Evolutionary conservation across 2,888 invertebrate species (phyloP).

Genomic region (Sceliomorpha sp.): DNA sequence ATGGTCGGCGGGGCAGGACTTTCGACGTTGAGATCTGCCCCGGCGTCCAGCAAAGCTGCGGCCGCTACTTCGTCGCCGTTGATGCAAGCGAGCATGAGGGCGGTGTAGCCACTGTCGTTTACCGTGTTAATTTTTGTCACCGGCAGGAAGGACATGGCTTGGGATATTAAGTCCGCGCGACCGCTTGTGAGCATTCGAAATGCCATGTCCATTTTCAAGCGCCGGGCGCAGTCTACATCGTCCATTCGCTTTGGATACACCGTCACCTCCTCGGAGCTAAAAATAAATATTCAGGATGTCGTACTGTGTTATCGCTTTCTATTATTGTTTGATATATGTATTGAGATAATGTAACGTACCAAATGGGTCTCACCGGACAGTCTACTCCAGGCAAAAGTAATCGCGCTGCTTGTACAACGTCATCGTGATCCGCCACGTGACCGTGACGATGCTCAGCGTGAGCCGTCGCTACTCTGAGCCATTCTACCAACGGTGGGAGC

Average conservation of each 20-base stretch:
- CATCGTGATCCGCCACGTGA: constrained; percentile 89
- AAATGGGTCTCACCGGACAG: constrained; percentile 90
- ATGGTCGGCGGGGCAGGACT: constrained; percentile 83
- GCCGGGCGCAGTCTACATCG: constrained; percentile 83
- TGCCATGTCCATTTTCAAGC: constrained; percentile 87
- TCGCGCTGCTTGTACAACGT: constrained; percentile 93
- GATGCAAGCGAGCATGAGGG: constrained; percentile 91
- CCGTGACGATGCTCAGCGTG: constrained; percentile 91
- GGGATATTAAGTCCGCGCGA: constrained; percentile 88
- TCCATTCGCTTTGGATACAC: constrained; percentile 79
- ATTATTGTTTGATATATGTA: too few species aligned
- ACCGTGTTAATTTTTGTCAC: constrained; percentile 87
- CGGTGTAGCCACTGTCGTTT: constrained; percentile 89
- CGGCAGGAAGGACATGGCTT: constrained; percentile 88
- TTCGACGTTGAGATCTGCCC: constrained; percentile 91
- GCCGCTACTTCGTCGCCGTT: constrained; percentile 90
- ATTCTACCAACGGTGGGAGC: constrained; percentile 93
- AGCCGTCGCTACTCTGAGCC: constrained; percentile 91
- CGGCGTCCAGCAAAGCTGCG: constrained; percentile 87
- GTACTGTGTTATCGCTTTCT: too few species aligned
- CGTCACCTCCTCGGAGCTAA: constrained; percentile 83
- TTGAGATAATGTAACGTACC: constrained; percentile 76
- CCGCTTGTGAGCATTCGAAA: constrained; percentile 91
- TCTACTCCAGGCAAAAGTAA: constrained; percentile 93
- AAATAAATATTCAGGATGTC: constrained; percentile 1